phyloP scores from a whole-genome alignment of 1,140 invertebrate species.

The Augochlora pura region DNA sequence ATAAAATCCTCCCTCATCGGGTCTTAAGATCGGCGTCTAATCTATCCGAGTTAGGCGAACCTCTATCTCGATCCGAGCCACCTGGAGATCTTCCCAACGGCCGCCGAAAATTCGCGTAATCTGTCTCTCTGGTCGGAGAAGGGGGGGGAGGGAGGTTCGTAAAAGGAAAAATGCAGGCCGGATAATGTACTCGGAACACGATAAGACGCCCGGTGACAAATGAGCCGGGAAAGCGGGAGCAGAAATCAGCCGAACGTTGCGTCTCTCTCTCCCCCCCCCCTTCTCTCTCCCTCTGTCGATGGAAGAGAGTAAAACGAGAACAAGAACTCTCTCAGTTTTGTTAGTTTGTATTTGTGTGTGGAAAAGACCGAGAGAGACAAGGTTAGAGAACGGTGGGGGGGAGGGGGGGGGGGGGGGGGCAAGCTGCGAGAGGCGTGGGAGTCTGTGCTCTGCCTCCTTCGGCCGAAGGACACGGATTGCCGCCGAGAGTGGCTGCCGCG shows the following conservation, averaged over 20 bases:
- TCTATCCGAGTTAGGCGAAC: no score
- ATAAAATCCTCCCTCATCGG: no score
- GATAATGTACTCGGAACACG: conserved; percentile 59
- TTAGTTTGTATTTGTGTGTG: conserved; percentile 1
- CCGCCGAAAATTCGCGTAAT: conserved; percentile 11
- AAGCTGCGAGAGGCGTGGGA: conserved; percentile 2
- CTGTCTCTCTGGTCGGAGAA: neutral
- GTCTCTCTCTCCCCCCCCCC: no score
- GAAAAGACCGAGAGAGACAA: conserved; percentile 14
- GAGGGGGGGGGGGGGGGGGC: no score
- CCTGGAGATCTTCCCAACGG: conserved; percentile 2
- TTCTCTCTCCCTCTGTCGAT: no score
- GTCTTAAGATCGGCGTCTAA: no score
- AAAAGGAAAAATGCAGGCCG: conserved; percentile 32
- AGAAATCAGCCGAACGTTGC: conserved; percentile 14
- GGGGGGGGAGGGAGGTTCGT: no score
- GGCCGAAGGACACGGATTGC: conserved; percentile 13
- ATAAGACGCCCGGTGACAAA: conserved; percentile 64
- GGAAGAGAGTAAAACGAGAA: conserved; percentile 23
- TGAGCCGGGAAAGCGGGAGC: conserved; percentile 35
- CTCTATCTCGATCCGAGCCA: neutral
- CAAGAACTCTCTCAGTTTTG: no score
- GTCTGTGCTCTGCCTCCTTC: conserved; percentile 1
- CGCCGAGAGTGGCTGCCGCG: conserved; percentile 52
- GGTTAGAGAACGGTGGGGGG: conserved; percentile 14